Evolutionary conservation across 2,113 vertebrate genomes (phyloP).

Genomic region (Astatoreochromis straeleni): DNA sequence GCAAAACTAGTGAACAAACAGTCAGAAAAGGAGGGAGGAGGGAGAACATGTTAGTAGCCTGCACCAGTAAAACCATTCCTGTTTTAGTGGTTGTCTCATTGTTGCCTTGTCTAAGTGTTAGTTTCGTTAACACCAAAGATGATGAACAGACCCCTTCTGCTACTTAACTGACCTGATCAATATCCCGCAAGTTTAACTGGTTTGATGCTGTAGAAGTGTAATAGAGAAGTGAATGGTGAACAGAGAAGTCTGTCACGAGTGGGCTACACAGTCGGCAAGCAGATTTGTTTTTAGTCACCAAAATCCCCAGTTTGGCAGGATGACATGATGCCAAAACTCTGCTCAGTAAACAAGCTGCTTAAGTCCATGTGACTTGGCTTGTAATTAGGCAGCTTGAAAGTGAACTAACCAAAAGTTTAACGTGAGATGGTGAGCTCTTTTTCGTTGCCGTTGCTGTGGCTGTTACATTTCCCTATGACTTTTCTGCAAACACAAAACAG

Average conservation of each 20-base stretch:
- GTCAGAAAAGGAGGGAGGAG: background rate
- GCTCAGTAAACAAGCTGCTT: slow-evolving; percentile 38
- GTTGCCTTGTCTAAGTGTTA: background rate
- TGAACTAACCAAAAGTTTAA: background rate
- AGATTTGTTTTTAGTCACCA: slow-evolving; percentile 26
- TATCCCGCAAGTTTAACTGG: background rate
- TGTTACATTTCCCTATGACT: background rate
- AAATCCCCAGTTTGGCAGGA: slow-evolving; percentile 23
- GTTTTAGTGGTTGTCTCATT: background rate
- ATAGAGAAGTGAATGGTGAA: background rate
- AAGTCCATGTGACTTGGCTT: slow-evolving; percentile 17
- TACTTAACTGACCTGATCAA: background rate
- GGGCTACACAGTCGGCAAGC: background rate
- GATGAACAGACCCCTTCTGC: background rate
- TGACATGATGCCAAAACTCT: background rate
- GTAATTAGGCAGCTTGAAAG: background rate
- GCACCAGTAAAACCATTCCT: background rate
- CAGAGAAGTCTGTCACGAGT: background rate
- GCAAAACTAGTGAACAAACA: background rate
- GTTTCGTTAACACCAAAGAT: background rate
- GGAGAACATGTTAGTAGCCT: background rate
- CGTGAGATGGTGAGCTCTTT: background rate
- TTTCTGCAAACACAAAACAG: background rate
- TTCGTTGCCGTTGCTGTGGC: background rate
- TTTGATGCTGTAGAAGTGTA: background rate